Evolutionary conservation across 2,888 invertebrate species (phyloP).

Genomic region (Lampropteryx suffumata): DNA sequence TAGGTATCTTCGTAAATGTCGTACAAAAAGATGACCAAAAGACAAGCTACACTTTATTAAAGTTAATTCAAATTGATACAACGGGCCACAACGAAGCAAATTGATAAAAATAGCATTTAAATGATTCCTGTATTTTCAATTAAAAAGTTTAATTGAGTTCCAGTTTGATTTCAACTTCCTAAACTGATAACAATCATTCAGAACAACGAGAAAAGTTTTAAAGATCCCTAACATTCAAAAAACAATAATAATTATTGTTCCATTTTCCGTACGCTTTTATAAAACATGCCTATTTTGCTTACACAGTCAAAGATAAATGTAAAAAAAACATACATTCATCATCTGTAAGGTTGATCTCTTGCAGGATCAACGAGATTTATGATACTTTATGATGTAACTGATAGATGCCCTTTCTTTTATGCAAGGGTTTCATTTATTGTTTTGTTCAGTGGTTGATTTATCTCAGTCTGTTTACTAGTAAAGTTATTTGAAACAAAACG

Average conservation of each 20-base stretch:
- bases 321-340: slow-evolving; percentile 72
- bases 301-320: slow-evolving; percentile 46
- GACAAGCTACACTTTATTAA: too few species aligned
- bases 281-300: neutral
- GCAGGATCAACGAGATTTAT: slow-evolving; percentile 71
- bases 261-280: too few species aligned
- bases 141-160: neutral
- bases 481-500: neutral
- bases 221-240: too few species aligned
- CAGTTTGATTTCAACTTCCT: neutral
- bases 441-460: slow-evolving; percentile 32
- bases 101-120: too few species aligned
- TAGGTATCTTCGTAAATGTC: too few species aligned
- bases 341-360: slow-evolving; percentile 63
- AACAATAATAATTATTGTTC: too few species aligned
- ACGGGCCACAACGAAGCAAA: too few species aligned
- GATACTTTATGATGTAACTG: slow-evolving; percentile 40
- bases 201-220: too few species aligned
- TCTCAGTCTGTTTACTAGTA: too few species aligned
- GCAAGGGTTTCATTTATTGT: slow-evolving; percentile 33
- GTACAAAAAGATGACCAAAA: too few species aligned
- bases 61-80: too few species aligned
- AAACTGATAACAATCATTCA: neutral
- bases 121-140: too few species aligned
- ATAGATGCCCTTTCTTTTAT: slow-evolving; percentile 31